Conservation (phyloP, 2,888 invertebrate genomes). For the Cecidostiba fungosa region DNA sequence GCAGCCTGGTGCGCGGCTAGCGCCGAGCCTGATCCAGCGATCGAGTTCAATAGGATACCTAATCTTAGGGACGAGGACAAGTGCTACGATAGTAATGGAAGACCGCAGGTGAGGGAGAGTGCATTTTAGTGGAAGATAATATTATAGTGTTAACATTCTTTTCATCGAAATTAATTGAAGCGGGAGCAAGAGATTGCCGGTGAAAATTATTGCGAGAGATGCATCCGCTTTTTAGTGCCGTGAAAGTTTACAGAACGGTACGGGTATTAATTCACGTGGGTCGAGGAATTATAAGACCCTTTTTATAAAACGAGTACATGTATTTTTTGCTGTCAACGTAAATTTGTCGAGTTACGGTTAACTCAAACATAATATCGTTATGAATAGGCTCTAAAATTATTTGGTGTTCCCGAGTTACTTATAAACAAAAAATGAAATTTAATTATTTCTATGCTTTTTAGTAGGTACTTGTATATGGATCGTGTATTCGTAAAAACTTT, state of each 20-base stretch:
- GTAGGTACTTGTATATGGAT: neutral
- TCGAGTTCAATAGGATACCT: conserved; percentile 71
- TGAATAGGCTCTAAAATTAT: too few species aligned
- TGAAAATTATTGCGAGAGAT: neutral
- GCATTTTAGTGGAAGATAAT: too few species aligned
- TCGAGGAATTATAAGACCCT: neutral
- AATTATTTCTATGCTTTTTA: too few species aligned
- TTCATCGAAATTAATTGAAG: neutral
- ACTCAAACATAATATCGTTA: too few species aligned
- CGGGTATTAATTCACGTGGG: neutral
- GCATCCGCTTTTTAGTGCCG: neutral
- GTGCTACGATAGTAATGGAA: conserved; percentile 76
- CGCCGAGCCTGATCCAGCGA: conserved; percentile 75
- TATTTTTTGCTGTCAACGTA: neutral
- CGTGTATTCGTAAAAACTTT: too few species aligned
- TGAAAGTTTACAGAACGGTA: conserved; percentile 13
- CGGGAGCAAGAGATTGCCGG: neutral
- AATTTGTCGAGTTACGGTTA: neutral
- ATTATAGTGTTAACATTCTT: too few species aligned
- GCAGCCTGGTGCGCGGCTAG: conserved; percentile 48
- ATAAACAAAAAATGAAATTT: too few species aligned
- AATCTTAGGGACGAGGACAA: conserved; percentile 75
- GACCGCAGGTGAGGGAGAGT: conserved; percentile 73
- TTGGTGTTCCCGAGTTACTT: too few species aligned
- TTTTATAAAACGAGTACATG: neutral